These are phyloP conservation scores for Apodemia zela DNA, from an alignment of 2,888 invertebrate genomes.

Conservation along the genomic window DNA sequence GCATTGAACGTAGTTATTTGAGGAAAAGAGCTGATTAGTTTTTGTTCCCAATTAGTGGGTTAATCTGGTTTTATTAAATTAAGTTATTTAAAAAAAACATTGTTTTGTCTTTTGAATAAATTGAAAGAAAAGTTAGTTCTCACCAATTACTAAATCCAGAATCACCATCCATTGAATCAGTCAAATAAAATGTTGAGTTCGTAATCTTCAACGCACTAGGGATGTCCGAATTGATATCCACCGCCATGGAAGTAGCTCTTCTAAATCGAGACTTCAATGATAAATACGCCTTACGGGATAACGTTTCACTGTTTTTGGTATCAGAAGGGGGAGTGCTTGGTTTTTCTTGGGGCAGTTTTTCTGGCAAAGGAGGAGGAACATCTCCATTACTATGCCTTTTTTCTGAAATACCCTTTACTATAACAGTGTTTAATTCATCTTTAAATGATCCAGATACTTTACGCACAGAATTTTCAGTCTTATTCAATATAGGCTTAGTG, in stretches of 20 bases:
- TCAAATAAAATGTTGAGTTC: slow-evolving; percentile 86
- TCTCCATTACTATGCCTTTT: slow-evolving; percentile 56
- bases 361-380: slow-evolving; percentile 54
- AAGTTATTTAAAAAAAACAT: no score
- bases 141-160: slow-evolving; percentile 81
- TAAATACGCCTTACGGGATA: slow-evolving; percentile 72
- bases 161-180: slow-evolving; percentile 83
- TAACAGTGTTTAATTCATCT: slow-evolving; percentile 35
- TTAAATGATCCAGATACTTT: slow-evolving; percentile 54
- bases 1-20: no score
- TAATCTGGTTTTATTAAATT: no score
- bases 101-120: no score
- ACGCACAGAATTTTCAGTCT: slow-evolving; percentile 56
- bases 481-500: slow-evolving; percentile 45
- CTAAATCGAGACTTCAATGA: slow-evolving; percentile 83
- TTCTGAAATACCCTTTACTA: slow-evolving; percentile 20
- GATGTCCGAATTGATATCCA: slow-evolving; percentile 74
- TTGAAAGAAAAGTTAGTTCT: slow-evolving; percentile 29
- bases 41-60: no score
- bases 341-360: slow-evolving; percentile 55
- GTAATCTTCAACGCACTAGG: slow-evolving; percentile 78
- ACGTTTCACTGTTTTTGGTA: slow-evolving; percentile 58
- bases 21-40: no score
- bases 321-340: slow-evolving; percentile 61
- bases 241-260: slow-evolving; percentile 79